A percentile compares a stretch with the other conserved stretches of the same genome.
phyloP scores from a whole-genome alignment of 1,140 invertebrate genomes.

The Tribolium castaneum region DNA sequence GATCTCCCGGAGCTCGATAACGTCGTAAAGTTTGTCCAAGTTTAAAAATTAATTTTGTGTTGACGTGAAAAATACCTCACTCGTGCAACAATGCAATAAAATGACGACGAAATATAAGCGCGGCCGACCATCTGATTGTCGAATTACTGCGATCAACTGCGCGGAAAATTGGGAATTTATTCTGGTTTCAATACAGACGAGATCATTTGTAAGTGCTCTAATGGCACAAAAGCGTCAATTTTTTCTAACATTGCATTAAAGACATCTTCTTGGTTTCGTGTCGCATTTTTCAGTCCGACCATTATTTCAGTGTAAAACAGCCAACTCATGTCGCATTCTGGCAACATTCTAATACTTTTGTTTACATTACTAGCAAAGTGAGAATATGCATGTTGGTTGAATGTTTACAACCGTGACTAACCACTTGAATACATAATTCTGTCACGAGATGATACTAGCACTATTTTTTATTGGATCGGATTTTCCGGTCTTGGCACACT shows the following conservation, averaged over 20 bases:
- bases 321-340: background rate
- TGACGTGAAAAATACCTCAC: background rate
- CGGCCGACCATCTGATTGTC: constrained; percentile 32
- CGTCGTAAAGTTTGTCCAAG: too few species aligned
- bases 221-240: background rate
- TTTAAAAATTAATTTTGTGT: background rate
- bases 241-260: constrained; percentile 10
- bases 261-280: constrained; percentile 12
- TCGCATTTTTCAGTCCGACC: background rate
- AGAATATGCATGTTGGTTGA: constrained; percentile 17
- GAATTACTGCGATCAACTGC: constrained; percentile 39
- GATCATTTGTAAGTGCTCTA: constrained; percentile 10
- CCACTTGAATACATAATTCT: constrained; percentile 20
- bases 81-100: constrained; percentile 24
- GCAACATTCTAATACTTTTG: constrained; percentile 9
- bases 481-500: background rate
- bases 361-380: constrained; percentile 22
- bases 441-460: constrained; percentile 9
- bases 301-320: background rate
- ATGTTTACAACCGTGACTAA: constrained; percentile 25
- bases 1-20: too few species aligned
- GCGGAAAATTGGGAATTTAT: constrained; percentile 43
- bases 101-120: constrained; percentile 22
- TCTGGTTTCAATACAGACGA: constrained; percentile 33
- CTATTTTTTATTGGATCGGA: background rate